A percentile compares a stretch with the other conserved stretches of the same genome.
Evolutionary conservation across 2,113 vertebrate species (phyloP).

Genomic region (Colinus virginianus): DNA sequence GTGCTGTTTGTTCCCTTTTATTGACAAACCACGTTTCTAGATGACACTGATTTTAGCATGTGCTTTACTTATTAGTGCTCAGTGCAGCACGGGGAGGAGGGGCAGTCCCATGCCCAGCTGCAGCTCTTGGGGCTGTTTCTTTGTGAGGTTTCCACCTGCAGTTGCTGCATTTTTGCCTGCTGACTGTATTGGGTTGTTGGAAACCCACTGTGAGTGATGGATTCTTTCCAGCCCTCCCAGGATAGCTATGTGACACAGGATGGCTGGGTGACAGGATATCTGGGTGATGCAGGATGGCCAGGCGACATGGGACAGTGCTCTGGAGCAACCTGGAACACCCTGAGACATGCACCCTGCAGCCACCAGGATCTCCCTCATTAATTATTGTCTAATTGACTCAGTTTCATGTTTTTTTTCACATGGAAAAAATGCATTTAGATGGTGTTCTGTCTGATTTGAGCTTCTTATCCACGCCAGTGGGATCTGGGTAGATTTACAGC

Average conservation of each 20-base stretch:
- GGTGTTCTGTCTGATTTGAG: neutral
- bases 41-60: fast-evolving
- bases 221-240: neutral
- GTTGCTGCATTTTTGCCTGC: neutral
- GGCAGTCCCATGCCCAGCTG: fast-evolving
- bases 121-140: fast-evolving
- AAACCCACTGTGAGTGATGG: fast-evolving
- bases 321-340: neutral
- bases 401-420: neutral
- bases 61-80: fast-evolving
- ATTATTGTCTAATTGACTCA: neutral
- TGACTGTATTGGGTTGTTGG: neutral
- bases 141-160: neutral
- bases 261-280: neutral
- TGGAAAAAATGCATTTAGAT: neutral
- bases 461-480: fast-evolving
- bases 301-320: no score
- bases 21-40: neutral
- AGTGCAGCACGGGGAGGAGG: neutral
- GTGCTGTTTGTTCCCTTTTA: fast-evolving
- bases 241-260: neutral
- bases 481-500: neutral
- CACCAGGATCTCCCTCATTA: neutral
- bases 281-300: no score
- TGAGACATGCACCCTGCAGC: neutral